phyloP scores from a whole-genome alignment of 2,888 invertebrate species.

The Epinotia ramella region DNA sequence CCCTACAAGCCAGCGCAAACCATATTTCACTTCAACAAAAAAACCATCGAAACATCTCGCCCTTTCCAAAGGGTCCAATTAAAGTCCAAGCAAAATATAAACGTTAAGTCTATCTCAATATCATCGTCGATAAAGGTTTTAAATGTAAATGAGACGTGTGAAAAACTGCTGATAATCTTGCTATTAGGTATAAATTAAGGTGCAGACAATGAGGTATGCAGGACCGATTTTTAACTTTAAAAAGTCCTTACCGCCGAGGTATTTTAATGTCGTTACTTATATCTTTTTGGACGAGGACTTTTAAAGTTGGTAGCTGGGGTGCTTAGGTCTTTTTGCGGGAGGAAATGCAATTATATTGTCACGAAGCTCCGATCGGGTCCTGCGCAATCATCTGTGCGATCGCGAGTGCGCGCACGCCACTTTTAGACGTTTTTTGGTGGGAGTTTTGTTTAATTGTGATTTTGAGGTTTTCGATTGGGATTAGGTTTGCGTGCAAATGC shows the following conservation, averaged over 20 bases:
- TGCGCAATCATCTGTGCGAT: constrained; percentile 52
- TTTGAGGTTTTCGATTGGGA: constrained; percentile 16
- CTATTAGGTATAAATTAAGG: constrained; percentile 50
- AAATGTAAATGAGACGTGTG: constrained; percentile 52
- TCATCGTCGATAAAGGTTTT: constrained; percentile 43
- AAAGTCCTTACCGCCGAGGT: background rate
- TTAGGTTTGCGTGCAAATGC: constrained; percentile 15
- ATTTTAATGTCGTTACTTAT: background rate
- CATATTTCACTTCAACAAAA: constrained; percentile 35
- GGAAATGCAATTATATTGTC: constrained; percentile 76
- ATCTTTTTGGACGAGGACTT: background rate
- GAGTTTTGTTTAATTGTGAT: constrained; percentile 51
- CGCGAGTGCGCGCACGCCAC: constrained; percentile 53
- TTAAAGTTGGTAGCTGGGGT: background rate
- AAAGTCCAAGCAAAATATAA: constrained; percentile 52
- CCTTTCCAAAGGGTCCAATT: constrained; percentile 63
- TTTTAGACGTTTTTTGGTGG: constrained; percentile 50
- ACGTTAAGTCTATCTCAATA: constrained; percentile 37
- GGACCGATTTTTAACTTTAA: background rate
- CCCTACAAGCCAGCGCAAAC: constrained; percentile 23
- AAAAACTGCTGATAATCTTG: constrained; percentile 49
- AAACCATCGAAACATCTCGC: constrained; percentile 21
- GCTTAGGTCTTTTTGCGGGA: constrained; percentile 45
- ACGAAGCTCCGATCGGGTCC: constrained; percentile 53
- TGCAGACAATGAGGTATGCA: constrained; percentile 47